phyloP scores from a whole-genome alignment of 2,888 invertebrate species.

The Petrolisthes manimaculis region DNA sequence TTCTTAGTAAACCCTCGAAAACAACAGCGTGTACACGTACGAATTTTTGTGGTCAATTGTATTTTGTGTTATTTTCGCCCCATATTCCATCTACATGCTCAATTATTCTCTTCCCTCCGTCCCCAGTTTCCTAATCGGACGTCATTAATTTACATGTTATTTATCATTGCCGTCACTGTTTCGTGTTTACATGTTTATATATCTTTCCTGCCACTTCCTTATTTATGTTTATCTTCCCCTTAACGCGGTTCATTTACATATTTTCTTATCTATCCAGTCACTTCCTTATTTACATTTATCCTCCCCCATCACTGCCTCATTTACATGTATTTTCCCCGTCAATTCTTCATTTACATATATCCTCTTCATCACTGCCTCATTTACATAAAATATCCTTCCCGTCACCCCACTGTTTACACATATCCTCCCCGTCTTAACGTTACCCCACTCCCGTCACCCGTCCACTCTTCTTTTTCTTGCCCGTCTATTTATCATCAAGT shows the following conservation, averaged over 20 bases:
- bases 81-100: no score
- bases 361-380: not conserved
- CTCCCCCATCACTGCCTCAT: not conserved
- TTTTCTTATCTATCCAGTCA: not conserved
- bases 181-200: not conserved
- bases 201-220: not conserved
- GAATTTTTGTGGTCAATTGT: no score
- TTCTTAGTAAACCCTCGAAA: no score
- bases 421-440: not conserved
- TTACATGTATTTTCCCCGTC: not conserved
- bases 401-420: not conserved
- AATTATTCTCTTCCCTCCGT: no score
- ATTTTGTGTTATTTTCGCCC: no score
- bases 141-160: not conserved
- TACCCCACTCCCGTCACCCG: constrained; percentile 5
- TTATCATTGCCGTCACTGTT: not conserved
- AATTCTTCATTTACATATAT: not conserved
- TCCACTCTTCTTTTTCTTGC: not conserved
- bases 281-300: not conserved
- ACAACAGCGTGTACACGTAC: no score
- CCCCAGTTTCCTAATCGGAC: no score
- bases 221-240: not conserved
- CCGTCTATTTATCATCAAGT: constrained; percentile 34
- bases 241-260: not conserved
- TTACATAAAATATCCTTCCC: not conserved